These are phyloP conservation scores for Phrynocephalus guinanensis DNA, from an alignment of 2,797 vertebrate species.

Conservation along the genomic window DNA sequence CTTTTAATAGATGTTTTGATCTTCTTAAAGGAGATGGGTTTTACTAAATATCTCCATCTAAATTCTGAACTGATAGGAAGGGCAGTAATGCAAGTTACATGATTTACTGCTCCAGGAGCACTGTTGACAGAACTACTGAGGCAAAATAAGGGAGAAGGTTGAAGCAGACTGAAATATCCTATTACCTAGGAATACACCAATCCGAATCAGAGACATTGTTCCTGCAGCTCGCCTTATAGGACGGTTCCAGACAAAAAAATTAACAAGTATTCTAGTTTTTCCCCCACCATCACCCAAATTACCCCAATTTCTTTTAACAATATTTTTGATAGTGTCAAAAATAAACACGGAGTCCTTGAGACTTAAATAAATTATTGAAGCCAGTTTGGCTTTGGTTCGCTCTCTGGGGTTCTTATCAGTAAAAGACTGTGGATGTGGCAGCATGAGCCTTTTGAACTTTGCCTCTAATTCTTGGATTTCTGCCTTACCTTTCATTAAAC, in stretches of 20 bases:
- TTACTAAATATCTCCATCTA: conserved; percentile 55
- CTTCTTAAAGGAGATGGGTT: conserved; percentile 47
- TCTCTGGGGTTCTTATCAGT: not conserved
- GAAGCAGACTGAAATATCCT: conserved; percentile 41
- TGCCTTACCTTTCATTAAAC: not conserved
- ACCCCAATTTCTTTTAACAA: not conserved
- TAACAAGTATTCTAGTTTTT: not conserved
- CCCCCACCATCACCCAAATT: not conserved
- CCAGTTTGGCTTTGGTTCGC: not conserved
- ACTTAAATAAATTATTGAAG: conserved; percentile 44
- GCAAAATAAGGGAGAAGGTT: conserved; percentile 26
- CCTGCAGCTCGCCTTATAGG: not conserved
- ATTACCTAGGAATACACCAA: conserved; percentile 31
- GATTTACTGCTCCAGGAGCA: conserved; percentile 47
- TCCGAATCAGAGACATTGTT: not conserved
- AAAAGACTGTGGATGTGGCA: conserved; percentile 16
- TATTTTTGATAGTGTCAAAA: conserved; percentile 5
- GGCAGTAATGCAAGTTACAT: conserved; percentile 44
- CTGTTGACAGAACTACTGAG: conserved; percentile 43
- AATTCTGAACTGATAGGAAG: conserved; percentile 59
- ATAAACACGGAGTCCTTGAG: conserved; percentile 2
- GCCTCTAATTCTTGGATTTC: not conserved
- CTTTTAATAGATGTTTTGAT: conserved; percentile 59
- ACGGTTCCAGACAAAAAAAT: conserved; percentile 25
- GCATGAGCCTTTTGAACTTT: conserved; percentile 34